Evolutionary conservation across 2,888 invertebrate genomes (phyloP), one percentile per base, ranked within the genome.

Genomic region (Orchesella flavescens): DNA sequence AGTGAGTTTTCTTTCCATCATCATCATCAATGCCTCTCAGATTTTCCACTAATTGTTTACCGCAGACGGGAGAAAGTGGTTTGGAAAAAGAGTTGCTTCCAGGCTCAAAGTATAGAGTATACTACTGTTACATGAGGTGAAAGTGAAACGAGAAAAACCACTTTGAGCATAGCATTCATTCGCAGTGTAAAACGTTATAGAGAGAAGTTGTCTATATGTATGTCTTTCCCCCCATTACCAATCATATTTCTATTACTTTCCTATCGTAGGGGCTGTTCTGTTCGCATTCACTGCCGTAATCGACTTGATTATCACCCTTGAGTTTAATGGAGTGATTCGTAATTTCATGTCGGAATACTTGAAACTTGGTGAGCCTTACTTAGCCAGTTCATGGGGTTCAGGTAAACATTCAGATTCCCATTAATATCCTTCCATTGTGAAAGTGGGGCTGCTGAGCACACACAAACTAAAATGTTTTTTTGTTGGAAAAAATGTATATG

Each of bases 281-380:
- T 87, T 88, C 65, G 82, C 85, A 7, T 87, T 87, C 69, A 86
- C 87, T n/a, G 80, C 85, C 15, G 82, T 87, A 73, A 87, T 87
- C 84, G 88, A 87, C 75, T 57, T 86, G 75, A 87, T 87, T 61
- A 87, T 87, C 75, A 73, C 87, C 63, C 76, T 87, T 74, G 88
- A 87, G 77, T 87, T 83, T 71, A 83, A 80, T 81, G 87, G 87
- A 65, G 49, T 86, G 75, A 87, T 87, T 83, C 78, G 78, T 63
- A 83, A 79, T 76, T 88, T 87, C 77, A 87, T 88, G 88, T 83
- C 86, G n/a, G 86, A 87, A 77, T 88, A 88, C 79, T 71, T 88
- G 71, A 86, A 86, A 63, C 74, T 87, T 43, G 87, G 87, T 23
- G 87, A 88, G 76, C 86, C 87, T 21, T 87, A 88, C 59, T 72